These are phyloP conservation scores for Astreopora myriophthalma DNA, from an alignment of 64 coral and sea anemone species.

Conservation along the genomic window DNA sequence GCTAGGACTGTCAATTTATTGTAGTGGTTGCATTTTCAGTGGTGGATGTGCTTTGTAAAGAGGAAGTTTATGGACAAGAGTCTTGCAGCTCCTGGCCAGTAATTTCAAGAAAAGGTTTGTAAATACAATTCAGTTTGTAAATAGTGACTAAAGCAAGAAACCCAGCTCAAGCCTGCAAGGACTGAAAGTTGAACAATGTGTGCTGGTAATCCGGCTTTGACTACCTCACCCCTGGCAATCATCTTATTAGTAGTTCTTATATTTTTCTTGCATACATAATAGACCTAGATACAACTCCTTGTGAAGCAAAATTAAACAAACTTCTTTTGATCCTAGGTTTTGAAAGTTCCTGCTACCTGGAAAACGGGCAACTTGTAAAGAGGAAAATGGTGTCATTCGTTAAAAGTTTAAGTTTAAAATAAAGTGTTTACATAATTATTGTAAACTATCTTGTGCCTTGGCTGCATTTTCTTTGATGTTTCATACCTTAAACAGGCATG, in stretches of 20 bases:
- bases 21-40: conserved; percentile 60
- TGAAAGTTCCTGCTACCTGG: neutral
- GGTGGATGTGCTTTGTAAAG: conserved; percentile 99
- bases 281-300: too few relatives aligned
- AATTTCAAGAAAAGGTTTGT: conserved; percentile 7
- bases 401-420: conserved; percentile 6
- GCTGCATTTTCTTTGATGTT: neutral
- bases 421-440: neutral
- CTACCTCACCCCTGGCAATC: too few relatives aligned
- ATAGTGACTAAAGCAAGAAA: neutral
- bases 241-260: too few relatives aligned
- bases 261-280: too few relatives aligned
- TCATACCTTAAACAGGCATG: too few relatives aligned
- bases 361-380: neutral
- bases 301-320: neutral
- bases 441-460: neutral
- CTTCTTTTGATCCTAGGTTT: neutral
- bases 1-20: neutral
- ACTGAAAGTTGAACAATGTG: too few relatives aligned
- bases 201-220: too few relatives aligned
- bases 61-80: conserved; percentile 99
- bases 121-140: neutral
- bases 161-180: too few relatives aligned
- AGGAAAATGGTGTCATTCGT: conserved; percentile 11
- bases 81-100: conserved; percentile 93